Evolutionary conservation across 1,140 invertebrate species (phyloP).

Genomic region (Conopomorpha cramerella): DNA sequence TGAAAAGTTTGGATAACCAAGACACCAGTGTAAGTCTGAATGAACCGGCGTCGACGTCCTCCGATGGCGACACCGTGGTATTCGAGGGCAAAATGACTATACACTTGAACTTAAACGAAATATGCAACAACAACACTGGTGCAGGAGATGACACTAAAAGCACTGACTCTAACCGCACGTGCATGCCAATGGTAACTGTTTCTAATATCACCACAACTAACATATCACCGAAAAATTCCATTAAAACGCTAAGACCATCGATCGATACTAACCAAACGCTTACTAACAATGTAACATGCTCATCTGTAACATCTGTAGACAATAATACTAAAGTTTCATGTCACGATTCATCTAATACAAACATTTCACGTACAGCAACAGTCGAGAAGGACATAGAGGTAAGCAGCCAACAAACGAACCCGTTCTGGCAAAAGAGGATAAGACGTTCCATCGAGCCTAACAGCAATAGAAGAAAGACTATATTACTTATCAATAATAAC

Average conservation of each 20-base stretch:
- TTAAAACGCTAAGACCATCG: constrained; percentile 39
- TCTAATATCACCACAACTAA: constrained; percentile 60
- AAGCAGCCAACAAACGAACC: constrained; percentile 50
- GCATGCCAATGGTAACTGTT: constrained; percentile 61
- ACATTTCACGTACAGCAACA: constrained; percentile 14
- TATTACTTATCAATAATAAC: constrained; percentile 51
- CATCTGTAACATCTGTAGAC: constrained; percentile 16
- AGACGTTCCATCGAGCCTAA: constrained; percentile 41
- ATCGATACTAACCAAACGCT: constrained; percentile 19
- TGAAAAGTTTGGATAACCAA: constrained; percentile 56
- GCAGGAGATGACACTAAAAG: constrained; percentile 31
- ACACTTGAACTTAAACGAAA: constrained; percentile 58
- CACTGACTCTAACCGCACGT: constrained; percentile 47
- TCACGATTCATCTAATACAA: too few relatives aligned
- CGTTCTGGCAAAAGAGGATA: constrained; percentile 47
- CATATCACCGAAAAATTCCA: constrained; percentile 56
- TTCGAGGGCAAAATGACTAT: constrained; percentile 61
- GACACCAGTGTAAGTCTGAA: constrained; percentile 62
- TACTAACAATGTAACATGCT: constrained; percentile 25
- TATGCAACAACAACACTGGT: constrained; percentile 52
- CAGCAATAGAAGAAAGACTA: constrained; percentile 52
- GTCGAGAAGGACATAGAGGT: constrained; percentile 20
- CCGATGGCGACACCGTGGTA: constrained; percentile 54
- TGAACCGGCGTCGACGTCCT: constrained; percentile 43
- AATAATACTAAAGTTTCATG: constrained; percentile 9